phyloP scores from a whole-genome alignment of 2,113 vertebrate genomes.

The Herpetotheres cachinnans region DNA sequence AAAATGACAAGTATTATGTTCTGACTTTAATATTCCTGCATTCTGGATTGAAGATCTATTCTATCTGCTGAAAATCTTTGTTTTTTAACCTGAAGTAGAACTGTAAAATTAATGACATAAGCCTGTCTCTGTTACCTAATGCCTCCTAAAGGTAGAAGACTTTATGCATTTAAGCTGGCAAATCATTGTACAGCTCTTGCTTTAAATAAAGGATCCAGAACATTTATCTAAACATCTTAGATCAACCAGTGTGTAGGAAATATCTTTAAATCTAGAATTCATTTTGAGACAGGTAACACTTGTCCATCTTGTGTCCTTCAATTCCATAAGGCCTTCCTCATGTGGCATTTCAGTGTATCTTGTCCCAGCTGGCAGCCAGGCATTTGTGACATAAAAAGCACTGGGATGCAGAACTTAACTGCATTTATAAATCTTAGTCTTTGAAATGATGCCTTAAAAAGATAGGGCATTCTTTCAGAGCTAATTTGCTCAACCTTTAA shows the following conservation, averaged over 20 bases:
- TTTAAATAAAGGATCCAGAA: background rate
- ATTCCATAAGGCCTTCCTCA: background rate
- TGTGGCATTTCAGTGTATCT: background rate
- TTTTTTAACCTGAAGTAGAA: background rate
- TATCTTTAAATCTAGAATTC: background rate
- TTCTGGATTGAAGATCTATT: background rate
- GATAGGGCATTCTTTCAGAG: background rate
- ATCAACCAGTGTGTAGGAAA: background rate
- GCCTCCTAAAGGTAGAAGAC: background rate
- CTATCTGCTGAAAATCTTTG: background rate
- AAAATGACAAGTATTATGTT: background rate
- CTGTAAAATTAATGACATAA: background rate
- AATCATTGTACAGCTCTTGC: background rate
- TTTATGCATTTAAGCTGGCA: background rate
- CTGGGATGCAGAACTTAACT: background rate
- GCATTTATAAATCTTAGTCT: background rate
- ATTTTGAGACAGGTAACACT: background rate
- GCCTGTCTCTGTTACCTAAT: background rate
- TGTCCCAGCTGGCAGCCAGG: background rate
- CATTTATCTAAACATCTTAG: background rate
- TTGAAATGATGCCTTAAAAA: background rate
- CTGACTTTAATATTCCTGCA: background rate
- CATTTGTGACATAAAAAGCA: background rate
- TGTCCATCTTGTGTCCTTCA: background rate
- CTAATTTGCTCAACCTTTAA: background rate